Percentiles rank a stretch among this genome's conserved stretches.
Conservation (phyloP, 2,888 invertebrate genomes). For the Cryptocheilus praepositus region DNA sequence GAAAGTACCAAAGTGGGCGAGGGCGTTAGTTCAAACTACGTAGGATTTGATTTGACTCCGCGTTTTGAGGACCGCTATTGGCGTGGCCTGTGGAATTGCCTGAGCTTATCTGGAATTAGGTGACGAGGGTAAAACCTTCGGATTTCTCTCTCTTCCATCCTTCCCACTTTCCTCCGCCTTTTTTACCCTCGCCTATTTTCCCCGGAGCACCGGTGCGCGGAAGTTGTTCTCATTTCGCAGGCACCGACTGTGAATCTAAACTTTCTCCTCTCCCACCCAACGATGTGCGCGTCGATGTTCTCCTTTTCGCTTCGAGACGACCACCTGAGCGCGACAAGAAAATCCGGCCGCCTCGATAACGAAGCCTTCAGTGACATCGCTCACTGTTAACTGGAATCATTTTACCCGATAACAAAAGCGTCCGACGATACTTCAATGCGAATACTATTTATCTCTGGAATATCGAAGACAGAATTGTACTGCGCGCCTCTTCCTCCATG, state of each 20-base stretch:
- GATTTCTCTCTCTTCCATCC: not conserved
- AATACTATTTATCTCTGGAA: too few species aligned
- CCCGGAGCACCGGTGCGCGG: not conserved
- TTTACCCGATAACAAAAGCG: not conserved
- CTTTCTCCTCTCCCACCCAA: not conserved
- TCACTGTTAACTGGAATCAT: not conserved
- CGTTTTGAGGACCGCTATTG: constrained; percentile 1
- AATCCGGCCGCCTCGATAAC: not conserved
- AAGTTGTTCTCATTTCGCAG: constrained; percentile 4
- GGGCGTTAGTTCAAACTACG: constrained; percentile 43
- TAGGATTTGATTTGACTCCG: not conserved
- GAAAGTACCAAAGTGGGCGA: not conserved
- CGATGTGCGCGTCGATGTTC: not conserved
- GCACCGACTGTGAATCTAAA: constrained; percentile 3
- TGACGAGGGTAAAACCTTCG: constrained; percentile 1
- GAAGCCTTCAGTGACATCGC: not conserved
- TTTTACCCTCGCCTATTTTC: constrained; percentile 2
- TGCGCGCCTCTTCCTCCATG: too few species aligned
- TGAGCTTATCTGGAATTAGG: constrained; percentile 1
- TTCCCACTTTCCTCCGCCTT: too few species aligned
- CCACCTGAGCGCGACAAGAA: constrained; percentile 9
- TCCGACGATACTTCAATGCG: too few species aligned
- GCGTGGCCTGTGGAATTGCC: not conserved
- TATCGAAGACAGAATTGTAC: too few species aligned
- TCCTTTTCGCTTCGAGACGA: not conserved